phyloP scores from a whole-genome alignment of 2,113 vertebrate species.

The Mirza zaza region DNA sequence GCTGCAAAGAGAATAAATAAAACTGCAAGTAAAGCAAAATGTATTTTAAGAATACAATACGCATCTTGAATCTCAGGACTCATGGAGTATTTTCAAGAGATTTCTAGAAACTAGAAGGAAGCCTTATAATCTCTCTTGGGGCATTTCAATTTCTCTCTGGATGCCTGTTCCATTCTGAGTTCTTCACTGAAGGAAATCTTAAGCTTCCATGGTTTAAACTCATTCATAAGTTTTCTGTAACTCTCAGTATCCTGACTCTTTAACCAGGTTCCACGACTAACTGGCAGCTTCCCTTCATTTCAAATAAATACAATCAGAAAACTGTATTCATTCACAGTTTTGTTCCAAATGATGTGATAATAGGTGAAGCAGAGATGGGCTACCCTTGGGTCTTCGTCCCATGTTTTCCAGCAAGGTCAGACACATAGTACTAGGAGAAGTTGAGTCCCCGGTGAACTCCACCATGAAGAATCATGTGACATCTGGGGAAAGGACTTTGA shows the following conservation, averaged over 20 bases:
- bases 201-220: background rate
- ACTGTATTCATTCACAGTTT: background rate
- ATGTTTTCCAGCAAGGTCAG: background rate
- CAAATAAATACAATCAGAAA: constrained; percentile 45
- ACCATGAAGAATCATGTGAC: background rate
- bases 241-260: background rate
- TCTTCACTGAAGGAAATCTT: constrained; percentile 34
- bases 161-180: background rate
- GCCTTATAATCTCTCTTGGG: background rate
- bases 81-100: constrained; percentile 19
- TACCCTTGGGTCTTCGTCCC: background rate
- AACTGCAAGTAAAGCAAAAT: constrained; percentile 19
- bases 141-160: constrained; percentile 7
- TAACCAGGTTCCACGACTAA: background rate
- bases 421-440: background rate
- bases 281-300: constrained; percentile 37
- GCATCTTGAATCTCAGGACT: background rate
- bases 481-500: background rate
- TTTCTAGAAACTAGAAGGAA: constrained; percentile 45
- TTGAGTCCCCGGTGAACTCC: background rate
- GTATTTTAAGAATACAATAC: background rate
- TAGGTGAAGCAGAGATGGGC: background rate
- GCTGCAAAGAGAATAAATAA: background rate
- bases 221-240: background rate
- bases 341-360: background rate